Base-by-base conservation (phyloP, 2,888 invertebrate genomes). In the Phyto melanocephala region DNA sequence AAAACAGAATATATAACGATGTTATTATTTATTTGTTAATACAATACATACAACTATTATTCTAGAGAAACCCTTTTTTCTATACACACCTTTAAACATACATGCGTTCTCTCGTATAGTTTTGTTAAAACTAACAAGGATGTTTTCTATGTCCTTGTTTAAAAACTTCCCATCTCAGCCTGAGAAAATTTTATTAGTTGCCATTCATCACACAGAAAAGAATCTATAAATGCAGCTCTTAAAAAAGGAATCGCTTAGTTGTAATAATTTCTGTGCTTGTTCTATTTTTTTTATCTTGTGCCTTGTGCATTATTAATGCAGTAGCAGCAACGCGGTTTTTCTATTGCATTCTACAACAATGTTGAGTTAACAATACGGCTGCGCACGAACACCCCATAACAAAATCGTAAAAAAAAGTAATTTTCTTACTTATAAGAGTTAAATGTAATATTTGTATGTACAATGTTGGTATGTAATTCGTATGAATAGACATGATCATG, bases 211-310 rank as follows among this genome's bases (percentile, higher is more conserved):
- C 24, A 70, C n/a, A 37, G 20, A 54, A 79, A 62, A 37, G 11
- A 52, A 33, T 28, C 3, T 63, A 15, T 24, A 35, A 7, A n/a
- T n/a, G n/a, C n/a, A n/a, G n/a, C n/a, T n/a, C n/a, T 62, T 4
- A 37, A 62, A 60, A 62, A 22, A 20, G 11, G 20, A 77, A 72
- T 77, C 3, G 28, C 6, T 81, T 65, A 54, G 22, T 15, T 22
- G 42, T 62, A 72, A 74, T 28, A 35, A 52, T 65, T 76, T 75
- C 35, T 50, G 24, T 72, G 24, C 5, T 20, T n/a, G 60, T 77
- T 81, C 77, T 77, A 77, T 74, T 70, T 81, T 74, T 75, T 76
- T 5, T 6, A 76, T 76, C n/a, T n/a, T n/a, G n/a, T n/a, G 47
- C 50, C n/a, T 28, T 54, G 70, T 52, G 71, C 82, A 71, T 67